Evolutionary conservation across 2,113 vertebrate species (phyloP), one percentile per base, ranked within the genome.

Genomic region (Chaenogobius annularis): DNA sequence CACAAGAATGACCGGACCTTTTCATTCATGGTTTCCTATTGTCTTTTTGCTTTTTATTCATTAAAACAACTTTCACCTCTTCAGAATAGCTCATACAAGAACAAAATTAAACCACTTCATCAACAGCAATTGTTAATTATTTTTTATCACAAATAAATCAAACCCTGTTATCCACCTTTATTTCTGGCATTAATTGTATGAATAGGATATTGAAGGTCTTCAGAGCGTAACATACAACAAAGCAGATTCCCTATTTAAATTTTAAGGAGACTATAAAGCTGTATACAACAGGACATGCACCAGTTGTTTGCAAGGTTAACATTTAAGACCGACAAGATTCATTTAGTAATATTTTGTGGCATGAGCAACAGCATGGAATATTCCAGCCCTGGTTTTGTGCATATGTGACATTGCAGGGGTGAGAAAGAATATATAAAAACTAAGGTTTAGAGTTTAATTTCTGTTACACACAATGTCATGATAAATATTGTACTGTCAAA

Each of bases 31-130:
- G 15, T 26, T 48, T 59, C 4, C 17, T 4, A 9, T 23, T 52
- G 50, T 64, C 43, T 75, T 31, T 75, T 19, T 31, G 37, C 43
- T 26, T 46, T 65, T 69, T 22, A 14, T 31, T 56, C 22, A 48
- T 50, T 26, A 14, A 75, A 73, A 70, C 47, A 20, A 61, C 2
- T 19, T 22, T 6, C 14, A 50, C 62, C 70, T 58, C 73, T 64
- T 70, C 47, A 62, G 40, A 77, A 67, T 50, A 43, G 40, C 54
- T 14, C 40, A 44, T 40, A 75, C 26, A 54, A 59, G 17, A 56
- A 20, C 13, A 61, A 37, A 22, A 70, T 73, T 56, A 67, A 83
- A 67, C 23, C 56, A 58, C 66, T 76, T 76, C 43, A 72, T 78
- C 73, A 65, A 7, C 56, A 61, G 31, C 7, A 37, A 43, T 46